Conservation (phyloP, 2,888 invertebrate species). For the Beris chalybata region DNA sequence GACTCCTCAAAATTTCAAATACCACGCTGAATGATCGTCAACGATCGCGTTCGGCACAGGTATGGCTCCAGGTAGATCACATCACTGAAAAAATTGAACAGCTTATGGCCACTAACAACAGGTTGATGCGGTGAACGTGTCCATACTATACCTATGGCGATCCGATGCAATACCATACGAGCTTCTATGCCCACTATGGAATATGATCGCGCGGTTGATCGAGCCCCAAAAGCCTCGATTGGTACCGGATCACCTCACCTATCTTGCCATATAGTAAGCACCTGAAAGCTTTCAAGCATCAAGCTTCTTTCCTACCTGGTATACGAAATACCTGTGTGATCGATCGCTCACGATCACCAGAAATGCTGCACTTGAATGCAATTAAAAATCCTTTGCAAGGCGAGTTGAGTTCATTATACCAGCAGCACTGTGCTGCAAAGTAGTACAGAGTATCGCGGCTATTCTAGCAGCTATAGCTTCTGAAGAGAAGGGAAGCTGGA, state of each 20-base stretch:
- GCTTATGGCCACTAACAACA: no score
- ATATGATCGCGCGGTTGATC: no score
- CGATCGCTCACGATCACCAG: conserved; percentile 26
- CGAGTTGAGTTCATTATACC: conserved; percentile 20
- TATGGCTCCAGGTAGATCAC: no score
- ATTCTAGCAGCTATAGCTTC: conserved; percentile 12
- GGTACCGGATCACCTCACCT: no score
- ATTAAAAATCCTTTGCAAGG: neutral
- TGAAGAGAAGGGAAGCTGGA: conserved; percentile 29
- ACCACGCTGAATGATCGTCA: neutral
- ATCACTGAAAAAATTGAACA: no score
- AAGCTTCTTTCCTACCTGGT: conserved; percentile 19
- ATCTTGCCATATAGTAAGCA: neutral
- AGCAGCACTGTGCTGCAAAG: neutral
- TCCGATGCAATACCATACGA: no score
- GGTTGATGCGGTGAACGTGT: no score
- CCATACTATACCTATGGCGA: no score
- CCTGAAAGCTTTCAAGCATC: neutral
- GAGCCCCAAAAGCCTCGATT: no score
- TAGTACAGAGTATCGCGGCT: no score
- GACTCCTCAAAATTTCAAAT: conserved; percentile 22
- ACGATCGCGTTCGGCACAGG: no score
- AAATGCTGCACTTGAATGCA: conserved; percentile 28
- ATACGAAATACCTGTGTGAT: conserved; percentile 13
- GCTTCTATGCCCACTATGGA: no score